Evolutionary conservation across 1,140 invertebrate species (phyloP).

Genomic region (Eufriesea mexicana): DNA sequence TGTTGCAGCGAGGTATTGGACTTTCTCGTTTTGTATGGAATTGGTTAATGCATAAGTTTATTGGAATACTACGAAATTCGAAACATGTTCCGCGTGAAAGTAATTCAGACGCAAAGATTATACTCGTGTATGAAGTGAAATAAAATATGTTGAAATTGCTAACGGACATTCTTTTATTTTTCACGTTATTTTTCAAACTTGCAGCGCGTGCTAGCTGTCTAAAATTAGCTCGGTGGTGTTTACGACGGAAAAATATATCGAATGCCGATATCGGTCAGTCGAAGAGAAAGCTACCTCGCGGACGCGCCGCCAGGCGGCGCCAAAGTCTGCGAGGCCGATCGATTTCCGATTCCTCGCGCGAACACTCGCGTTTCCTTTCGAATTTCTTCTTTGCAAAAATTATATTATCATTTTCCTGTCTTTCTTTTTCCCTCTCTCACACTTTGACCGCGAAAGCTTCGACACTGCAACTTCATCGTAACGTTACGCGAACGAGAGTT

Average conservation of each 20-base stretch:
- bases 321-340: neutral
- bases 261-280: slow-evolving; percentile 16
- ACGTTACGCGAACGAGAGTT: neutral
- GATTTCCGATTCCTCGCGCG: neutral
- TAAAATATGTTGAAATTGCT: neutral
- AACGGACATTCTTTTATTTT: neutral
- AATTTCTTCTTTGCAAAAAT: neutral
- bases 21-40: neutral
- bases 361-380: neutral
- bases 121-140: neutral
- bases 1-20: neutral
- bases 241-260: neutral
- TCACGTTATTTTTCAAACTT: neutral
- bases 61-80: neutral
- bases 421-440: neutral
- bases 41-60: neutral
- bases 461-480: neutral
- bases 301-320: neutral
- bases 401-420: neutral
- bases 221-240: neutral
- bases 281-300: neutral
- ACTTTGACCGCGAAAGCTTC: neutral
- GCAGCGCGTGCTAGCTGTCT: too few species aligned
- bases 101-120: neutral
- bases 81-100: neutral